Conservation (phyloP, 2,113 vertebrate genomes). For the Centropus unirufus region DNA sequence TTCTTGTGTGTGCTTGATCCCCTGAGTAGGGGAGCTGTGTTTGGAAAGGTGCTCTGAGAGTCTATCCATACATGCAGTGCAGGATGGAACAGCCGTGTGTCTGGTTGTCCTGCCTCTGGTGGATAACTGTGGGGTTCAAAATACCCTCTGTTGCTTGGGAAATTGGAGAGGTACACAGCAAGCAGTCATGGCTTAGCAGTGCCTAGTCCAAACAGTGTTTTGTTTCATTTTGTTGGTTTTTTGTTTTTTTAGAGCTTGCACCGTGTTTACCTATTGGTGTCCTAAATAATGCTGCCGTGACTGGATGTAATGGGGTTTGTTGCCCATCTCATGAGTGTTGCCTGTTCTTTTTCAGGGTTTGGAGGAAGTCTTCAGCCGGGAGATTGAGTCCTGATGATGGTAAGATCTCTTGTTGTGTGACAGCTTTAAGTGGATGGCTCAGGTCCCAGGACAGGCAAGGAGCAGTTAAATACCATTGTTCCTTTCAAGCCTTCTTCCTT, state of each 20-base stretch:
- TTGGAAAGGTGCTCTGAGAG: not conserved
- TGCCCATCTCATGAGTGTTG: not conserved
- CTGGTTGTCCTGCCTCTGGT: not conserved
- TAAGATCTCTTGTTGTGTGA: slow-evolving; percentile 41
- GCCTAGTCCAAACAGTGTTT: not conserved
- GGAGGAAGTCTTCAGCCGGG: slow-evolving; percentile 61
- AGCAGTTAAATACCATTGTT: not conserved
- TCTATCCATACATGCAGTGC: not conserved
- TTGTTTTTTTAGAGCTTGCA: not conserved
- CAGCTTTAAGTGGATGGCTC: not conserved
- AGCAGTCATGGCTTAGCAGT: not conserved
- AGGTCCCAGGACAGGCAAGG: not conserved
- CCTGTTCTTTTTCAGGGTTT: slow-evolving; percentile 71
- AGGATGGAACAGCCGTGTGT: not conserved
- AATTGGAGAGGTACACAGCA: not conserved
- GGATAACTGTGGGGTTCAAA: not conserved
- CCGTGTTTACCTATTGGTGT: not conserved
- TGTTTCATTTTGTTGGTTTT: not conserved
- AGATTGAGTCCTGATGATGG: slow-evolving; percentile 72
- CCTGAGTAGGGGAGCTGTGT: not conserved
- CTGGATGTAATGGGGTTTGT: not conserved
- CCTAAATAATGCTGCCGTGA: not conserved
- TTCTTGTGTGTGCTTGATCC: not conserved
- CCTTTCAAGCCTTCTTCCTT: not conserved
- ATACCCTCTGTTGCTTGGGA: not conserved